These are phyloP conservation scores for Agrochola lota DNA, from an alignment of 2,888 invertebrate species.

Conservation along the genomic window DNA sequence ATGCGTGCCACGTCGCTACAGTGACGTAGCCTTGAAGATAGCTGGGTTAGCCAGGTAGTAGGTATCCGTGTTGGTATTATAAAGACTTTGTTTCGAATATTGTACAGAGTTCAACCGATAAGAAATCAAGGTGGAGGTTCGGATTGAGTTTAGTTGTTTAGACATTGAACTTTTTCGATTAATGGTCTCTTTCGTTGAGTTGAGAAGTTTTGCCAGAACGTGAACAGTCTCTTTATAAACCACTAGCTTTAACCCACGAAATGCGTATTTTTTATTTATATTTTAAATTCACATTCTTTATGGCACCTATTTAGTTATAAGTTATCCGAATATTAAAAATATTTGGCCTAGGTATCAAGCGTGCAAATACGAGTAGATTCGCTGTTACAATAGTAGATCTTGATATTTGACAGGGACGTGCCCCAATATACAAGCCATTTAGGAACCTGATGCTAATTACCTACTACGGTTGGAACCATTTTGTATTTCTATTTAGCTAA, in stretches of 20 bases:
- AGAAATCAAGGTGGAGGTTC: background rate
- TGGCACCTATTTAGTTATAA: too few relatives aligned
- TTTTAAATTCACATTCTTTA: too few relatives aligned
- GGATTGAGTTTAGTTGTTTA: background rate
- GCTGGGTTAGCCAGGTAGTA: slow-evolving; percentile 31
- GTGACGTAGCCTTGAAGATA: slow-evolving; percentile 55
- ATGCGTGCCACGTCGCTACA: slow-evolving; percentile 49
- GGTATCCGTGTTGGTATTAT: background rate
- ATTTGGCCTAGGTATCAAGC: too few relatives aligned
- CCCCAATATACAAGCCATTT: background rate
- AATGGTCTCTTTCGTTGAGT: background rate
- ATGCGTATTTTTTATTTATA: too few relatives aligned
- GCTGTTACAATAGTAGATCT: background rate
- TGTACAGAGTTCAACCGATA: slow-evolving; percentile 18
- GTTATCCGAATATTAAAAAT: too few relatives aligned
- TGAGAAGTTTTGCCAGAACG: background rate
- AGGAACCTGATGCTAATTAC: background rate
- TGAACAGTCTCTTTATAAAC: background rate
- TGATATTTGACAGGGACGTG: background rate
- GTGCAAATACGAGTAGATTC: too few relatives aligned
- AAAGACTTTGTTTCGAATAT: slow-evolving; percentile 2
- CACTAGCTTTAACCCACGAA: too few relatives aligned
- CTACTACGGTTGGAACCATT: background rate
- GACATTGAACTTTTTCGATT: background rate
- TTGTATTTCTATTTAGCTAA: background rate